Base-by-base conservation (phyloP, 2,888 invertebrate genomes). In the Anodontia alba region DNA sequence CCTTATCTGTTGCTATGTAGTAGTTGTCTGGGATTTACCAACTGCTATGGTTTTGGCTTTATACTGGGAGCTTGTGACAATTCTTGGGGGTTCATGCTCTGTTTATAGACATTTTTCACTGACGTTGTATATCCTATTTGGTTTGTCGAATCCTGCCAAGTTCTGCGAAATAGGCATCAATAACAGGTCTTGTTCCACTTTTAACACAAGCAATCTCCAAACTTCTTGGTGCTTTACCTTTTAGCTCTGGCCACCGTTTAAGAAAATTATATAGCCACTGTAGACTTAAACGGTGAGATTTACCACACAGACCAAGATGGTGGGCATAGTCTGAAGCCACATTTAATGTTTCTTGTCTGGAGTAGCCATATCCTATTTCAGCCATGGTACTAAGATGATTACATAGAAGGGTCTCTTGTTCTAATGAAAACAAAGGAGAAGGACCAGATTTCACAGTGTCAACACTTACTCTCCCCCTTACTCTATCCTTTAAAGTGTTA, bases 31-130 rank as follows among this genome's bases (percentile, higher is more conserved):
- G 38, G 12, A 38, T 12, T 5, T 38, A 12, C 38, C 38, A 8
- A 5, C 38, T 38, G 38, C 12, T 38, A 38, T 38, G 38, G 38
- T 12, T 38, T 38, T 5, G 12, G 38, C 38, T 29, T 69, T 78
- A 29, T 66, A 33, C 1, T 76, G 26, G n/a, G 33, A 54, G 23
- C 68, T 66, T 5, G 70, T 31, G 7, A 84, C 72, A 33, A 84
- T 36, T 31, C 46, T 74, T 12, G 7, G 78, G 85, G 80, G 80
- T 20, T 54, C 73, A 57, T 80, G 76, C n/a, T 79, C 77, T 7
- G 33, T 31, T 10, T 42, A 51, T 5, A 81, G 17, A 1, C 81
- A 72, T 31, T 86, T 86, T 42, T 83, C 79, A 73, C 78, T 80
- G 26, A 83, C 57, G 23, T 81, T 83, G 26, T 51, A 81, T 0